Base-by-base conservation (phyloP, 2,113 vertebrate genomes). In the Pagrus major region DNA sequence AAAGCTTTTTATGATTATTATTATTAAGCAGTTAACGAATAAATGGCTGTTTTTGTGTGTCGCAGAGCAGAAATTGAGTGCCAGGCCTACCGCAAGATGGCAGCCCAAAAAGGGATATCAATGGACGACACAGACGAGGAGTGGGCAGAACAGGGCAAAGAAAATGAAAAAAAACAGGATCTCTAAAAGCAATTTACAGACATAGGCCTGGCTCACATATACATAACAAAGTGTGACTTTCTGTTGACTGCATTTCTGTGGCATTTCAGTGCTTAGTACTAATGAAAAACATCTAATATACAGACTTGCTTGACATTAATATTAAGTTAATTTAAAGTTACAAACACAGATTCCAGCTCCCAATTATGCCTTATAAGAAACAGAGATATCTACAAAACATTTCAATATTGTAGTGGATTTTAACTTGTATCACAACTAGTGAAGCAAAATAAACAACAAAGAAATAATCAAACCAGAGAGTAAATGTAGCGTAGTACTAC, bases 101-200 rank as follows among this genome's bases (percentile, higher is more conserved):
- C 95, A 2, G 66, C 78, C 1, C 55, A 81, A 35, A 92, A 90
- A 55, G 95, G 93, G 23, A 86, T 95, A 39, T 52, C 29, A 0
- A 21, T 96, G 84, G 96, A 98, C 21, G 94, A 97, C 14, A 86
- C 27, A 0, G 97, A 98, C 42, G 94, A 96, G 66, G 95, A 96
- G 64, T 98, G 96, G 96, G 92, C 95, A 16, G 68, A 89, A 8
- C 93, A 93, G 76, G 91, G 92, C 86, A 92, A 78, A 79, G 92
- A 95, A 49, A 74, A 93, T 18, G 51, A 80, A 61, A 85, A 86
- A n/a, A 76, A 76, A 91, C 20, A 18, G 81, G n/a, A 39, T 33
- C 21, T 23, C 8, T 15, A 23, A 55, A 71, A 61, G 15, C 14
- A 76, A 58, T 23, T 52, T 29, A 23, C 21, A 52, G 9, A 55